Percentiles rank a stretch among this genome's conserved stretches.
These are phyloP conservation scores for Pediacus dermestoides DNA, from an alignment of 2,888 invertebrate genomes.

Conservation along the genomic window DNA sequence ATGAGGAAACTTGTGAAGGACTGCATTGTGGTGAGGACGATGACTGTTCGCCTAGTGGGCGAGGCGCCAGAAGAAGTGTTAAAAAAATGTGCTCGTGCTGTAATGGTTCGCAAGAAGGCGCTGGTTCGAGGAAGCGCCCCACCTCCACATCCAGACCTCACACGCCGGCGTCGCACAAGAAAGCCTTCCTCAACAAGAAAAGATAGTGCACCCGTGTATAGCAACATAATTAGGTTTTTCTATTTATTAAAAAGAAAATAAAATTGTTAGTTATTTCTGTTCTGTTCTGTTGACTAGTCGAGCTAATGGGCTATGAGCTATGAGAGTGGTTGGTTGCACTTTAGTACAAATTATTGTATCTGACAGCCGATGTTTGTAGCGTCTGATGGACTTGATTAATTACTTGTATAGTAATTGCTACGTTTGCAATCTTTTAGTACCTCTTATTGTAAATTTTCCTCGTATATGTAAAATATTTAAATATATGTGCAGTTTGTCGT, in stretches of 20 bases:
- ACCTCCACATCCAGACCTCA: slow-evolving; percentile 39
- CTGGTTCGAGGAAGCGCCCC: slow-evolving; percentile 37
- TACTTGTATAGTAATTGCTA: slow-evolving; percentile 43
- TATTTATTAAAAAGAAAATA: slow-evolving; percentile 14
- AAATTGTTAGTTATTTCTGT: slow-evolving; percentile 34
- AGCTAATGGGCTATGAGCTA: no score
- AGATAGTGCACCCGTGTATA: slow-evolving; percentile 46
- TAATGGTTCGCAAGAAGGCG: slow-evolving; percentile 37
- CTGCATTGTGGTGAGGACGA: slow-evolving; percentile 38
- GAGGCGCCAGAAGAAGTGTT: slow-evolving; percentile 43
- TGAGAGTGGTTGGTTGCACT: slow-evolving; percentile 46
- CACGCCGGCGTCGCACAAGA: slow-evolving; percentile 45
- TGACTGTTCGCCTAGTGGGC: slow-evolving; percentile 39
- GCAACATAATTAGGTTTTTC: slow-evolving; percentile 5
- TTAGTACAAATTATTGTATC: slow-evolving; percentile 46
- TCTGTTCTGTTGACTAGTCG: slow-evolving; percentile 36
- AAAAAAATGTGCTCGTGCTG: slow-evolving; percentile 47
- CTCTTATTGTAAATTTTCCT: slow-evolving; percentile 45
- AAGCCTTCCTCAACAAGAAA: slow-evolving; percentile 46
- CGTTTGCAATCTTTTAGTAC: slow-evolving; percentile 48
- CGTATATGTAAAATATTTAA: slow-evolving; percentile 45
- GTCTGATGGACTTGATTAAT: slow-evolving; percentile 11
- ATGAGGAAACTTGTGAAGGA: slow-evolving; percentile 38
- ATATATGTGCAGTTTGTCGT: slow-evolving; percentile 48
- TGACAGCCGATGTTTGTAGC: slow-evolving; percentile 31